Evolutionary conservation across 2,888 invertebrate genomes (phyloP).

Genomic region (Sussaba pulchella): DNA sequence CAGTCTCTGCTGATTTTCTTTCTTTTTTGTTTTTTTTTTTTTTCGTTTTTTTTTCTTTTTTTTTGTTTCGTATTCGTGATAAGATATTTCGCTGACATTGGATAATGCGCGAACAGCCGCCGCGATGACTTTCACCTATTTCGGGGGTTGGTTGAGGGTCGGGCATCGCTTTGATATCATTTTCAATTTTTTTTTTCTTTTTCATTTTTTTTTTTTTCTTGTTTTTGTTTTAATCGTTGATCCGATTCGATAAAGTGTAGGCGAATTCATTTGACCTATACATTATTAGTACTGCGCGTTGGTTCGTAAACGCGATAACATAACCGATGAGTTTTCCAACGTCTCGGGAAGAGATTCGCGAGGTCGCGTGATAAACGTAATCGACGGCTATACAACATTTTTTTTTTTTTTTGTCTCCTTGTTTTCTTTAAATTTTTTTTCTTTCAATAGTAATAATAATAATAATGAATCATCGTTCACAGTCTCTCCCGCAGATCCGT

Average conservation of each 20-base stretch:
- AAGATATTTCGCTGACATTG: conserved; percentile 33
- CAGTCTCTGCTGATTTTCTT: conserved; percentile 44
- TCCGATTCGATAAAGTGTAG: conserved; percentile 66
- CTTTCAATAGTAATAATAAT: conserved; percentile 25
- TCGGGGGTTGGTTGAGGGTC: conserved; percentile 51
- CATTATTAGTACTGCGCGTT: conserved; percentile 28
- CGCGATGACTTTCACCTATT: conserved; percentile 36
- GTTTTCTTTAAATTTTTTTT: not conserved
- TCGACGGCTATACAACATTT: conserved; percentile 56
- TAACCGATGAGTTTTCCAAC: conserved; percentile 60
- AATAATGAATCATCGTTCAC: conserved; percentile 42
- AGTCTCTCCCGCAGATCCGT: conserved; percentile 66
- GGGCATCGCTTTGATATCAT: conserved; percentile 66
- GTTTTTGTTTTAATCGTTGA: conserved; percentile 7
- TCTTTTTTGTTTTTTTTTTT: conserved; percentile 28
- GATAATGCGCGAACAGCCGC: conserved; percentile 48
- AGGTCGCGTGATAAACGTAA: conserved; percentile 44
- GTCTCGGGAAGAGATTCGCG: conserved; percentile 67
- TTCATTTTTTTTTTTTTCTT: not conserved
- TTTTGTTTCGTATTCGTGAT: conserved; percentile 9
- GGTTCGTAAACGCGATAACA: conserved; percentile 55
- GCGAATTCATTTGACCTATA: conserved; percentile 46
- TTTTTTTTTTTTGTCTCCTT: conserved; percentile 21
- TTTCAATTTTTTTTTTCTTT: conserved; percentile 12
- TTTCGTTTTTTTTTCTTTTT: conserved; percentile 22